These are phyloP conservation scores for Paradoxurus hermaphroditus DNA, from an alignment of 2,113 vertebrate genomes.

Conservation along the genomic window DNA sequence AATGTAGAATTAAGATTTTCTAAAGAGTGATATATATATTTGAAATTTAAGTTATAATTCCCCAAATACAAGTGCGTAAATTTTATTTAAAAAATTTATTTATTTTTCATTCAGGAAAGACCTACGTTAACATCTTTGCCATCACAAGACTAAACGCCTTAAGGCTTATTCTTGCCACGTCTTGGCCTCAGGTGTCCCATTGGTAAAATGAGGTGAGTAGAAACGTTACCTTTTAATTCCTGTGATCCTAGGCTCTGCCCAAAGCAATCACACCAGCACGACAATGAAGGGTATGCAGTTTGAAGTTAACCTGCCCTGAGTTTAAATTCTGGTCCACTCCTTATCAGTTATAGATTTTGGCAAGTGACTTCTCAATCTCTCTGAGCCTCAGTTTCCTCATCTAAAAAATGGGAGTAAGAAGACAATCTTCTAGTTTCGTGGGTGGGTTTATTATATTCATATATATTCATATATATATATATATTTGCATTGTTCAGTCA, in stretches of 20 bases:
- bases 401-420: not conserved
- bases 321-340: not conserved
- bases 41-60: not conserved
- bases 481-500: too few species aligned
- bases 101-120: not conserved
- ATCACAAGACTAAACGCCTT: not conserved
- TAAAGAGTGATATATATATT: not conserved
- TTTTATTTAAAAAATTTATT: not conserved
- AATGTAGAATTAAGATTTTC: not conserved
- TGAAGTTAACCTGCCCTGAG: not conserved
- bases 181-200: not conserved
- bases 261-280: not conserved
- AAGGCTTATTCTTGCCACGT: not conserved
- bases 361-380: not conserved
- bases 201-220: not conserved
- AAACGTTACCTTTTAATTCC: not conserved
- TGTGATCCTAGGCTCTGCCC: not conserved
- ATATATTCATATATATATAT: too few species aligned
- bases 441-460: not conserved
- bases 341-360: not conserved
- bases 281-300: not conserved
- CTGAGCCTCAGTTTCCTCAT: not conserved
- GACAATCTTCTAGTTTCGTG: not conserved
- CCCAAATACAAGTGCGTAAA: not conserved
- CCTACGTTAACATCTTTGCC: not conserved